These are phyloP conservation scores for Tuberolachnus salignus DNA, from an alignment of 2,888 invertebrate species.

Conservation along the genomic window DNA sequence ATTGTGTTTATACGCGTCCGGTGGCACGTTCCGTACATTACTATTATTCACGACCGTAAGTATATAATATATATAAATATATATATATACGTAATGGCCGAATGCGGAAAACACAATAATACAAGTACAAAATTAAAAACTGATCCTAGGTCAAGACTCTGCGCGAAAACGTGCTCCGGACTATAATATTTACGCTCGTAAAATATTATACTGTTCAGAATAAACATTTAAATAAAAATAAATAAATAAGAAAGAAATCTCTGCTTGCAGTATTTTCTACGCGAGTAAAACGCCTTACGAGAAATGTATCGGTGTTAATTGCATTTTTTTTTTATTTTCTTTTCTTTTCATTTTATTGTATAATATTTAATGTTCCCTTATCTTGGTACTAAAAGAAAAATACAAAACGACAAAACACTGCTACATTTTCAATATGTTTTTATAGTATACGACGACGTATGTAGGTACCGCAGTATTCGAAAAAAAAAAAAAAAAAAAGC, in stretches of 20 bases:
- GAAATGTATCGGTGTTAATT: not conserved
- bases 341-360: no score
- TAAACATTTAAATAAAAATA: slow-evolving; percentile 13
- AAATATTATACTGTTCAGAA: slow-evolving; percentile 16
- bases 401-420: not conserved
- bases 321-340: not conserved
- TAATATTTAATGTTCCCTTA: slow-evolving; percentile 20
- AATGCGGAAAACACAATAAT: slow-evolving; percentile 4
- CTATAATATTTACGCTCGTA: slow-evolving; percentile 20
- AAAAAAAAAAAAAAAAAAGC: no score
- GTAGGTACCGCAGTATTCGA: not conserved
- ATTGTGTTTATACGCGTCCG: not conserved
- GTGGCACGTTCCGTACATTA: slow-evolving; percentile 43
- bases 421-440: not conserved
- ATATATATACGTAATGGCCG: not conserved
- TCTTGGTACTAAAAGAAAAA: not conserved
- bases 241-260: slow-evolving; percentile 2
- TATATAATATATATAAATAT: not conserved
- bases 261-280: not conserved
- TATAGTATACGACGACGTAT: not conserved
- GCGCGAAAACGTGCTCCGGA: slow-evolving; percentile 29
- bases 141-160: slow-evolving; percentile 45
- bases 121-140: slow-evolving; percentile 31
- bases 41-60: not conserved
- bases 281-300: not conserved